These are phyloP conservation scores for Triops cancriformis DNA, from an alignment of 1,140 invertebrate genomes.

Conservation along the genomic window DNA sequence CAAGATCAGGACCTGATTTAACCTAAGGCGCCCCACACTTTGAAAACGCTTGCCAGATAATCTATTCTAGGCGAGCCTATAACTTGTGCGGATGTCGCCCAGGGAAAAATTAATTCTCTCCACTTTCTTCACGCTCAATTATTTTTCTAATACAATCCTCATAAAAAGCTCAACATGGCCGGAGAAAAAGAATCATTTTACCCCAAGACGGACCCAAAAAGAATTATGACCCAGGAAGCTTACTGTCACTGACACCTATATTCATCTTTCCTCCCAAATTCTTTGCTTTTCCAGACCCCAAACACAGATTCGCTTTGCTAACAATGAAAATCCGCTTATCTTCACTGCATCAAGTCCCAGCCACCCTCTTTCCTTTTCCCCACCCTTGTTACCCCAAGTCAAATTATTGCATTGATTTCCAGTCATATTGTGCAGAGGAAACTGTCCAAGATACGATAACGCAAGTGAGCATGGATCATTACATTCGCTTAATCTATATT, in stretches of 20 bases:
- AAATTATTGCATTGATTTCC: constrained; percentile 7
- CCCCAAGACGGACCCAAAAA: not conserved
- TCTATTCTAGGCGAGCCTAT: not conserved
- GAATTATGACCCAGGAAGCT: constrained; percentile 1
- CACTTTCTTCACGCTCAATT: constrained; percentile 13
- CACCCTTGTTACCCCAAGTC: not conserved
- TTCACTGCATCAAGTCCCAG: not conserved
- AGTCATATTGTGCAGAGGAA: not conserved
- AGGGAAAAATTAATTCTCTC: constrained; percentile 1
- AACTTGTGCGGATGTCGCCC: not conserved
- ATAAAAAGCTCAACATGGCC: not conserved
- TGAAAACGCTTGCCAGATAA: not conserved
- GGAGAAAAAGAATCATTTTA: no score
- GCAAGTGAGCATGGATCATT: constrained; percentile 7
- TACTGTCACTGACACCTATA: not conserved
- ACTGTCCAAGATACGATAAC: not conserved
- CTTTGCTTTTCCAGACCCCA: not conserved
- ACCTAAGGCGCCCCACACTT: constrained; percentile 8
- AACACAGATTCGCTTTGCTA: not conserved
- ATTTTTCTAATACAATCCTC: not conserved
- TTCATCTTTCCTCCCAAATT: not conserved
- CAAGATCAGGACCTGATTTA: constrained; percentile 6
- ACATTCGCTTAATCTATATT: not conserved
- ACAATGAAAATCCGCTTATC: not conserved
- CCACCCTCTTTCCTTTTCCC: not conserved